phyloP scores from a whole-genome alignment of 2,888 invertebrate genomes.

The Galerucella calmariensis region DNA sequence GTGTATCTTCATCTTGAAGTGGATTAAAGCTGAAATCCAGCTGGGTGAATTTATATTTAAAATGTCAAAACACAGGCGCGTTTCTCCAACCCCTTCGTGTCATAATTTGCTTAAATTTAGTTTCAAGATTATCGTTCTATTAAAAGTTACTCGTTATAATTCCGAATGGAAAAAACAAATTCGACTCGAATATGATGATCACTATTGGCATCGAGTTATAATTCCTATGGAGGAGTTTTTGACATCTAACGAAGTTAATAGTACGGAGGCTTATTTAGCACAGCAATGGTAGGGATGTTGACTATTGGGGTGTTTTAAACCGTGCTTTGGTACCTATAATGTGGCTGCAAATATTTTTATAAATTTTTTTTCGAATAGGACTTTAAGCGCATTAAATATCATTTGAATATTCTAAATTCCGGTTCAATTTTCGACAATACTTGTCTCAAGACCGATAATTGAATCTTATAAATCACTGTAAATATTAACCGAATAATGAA shows the following conservation, averaged over 20 bases:
- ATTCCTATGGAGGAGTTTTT: constrained; percentile 45
- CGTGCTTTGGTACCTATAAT: too few relatives aligned
- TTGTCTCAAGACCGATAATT: too few relatives aligned
- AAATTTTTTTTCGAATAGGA: too few relatives aligned
- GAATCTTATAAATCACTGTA: too few relatives aligned
- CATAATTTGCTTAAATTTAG: constrained; percentile 46
- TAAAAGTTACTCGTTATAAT: constrained; percentile 49
- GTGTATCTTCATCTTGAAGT: constrained; percentile 22
- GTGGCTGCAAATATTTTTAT: too few relatives aligned
- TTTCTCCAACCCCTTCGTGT: constrained; percentile 16
- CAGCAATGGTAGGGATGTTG: too few relatives aligned
- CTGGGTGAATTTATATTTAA: constrained; percentile 44
- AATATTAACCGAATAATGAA: too few relatives aligned
- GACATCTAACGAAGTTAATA: constrained; percentile 12
- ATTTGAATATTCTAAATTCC: too few relatives aligned
- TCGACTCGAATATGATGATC: constrained; percentile 39
- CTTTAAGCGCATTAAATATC: too few relatives aligned
- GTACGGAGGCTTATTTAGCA: neutral
- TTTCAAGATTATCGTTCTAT: constrained; percentile 49
- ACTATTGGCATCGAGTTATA: constrained; percentile 45
- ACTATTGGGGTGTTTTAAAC: too few relatives aligned
- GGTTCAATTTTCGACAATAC: too few relatives aligned
- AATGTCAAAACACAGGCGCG: constrained; percentile 37
- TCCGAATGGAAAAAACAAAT: constrained; percentile 36
- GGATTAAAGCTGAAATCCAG: constrained; percentile 38